These are phyloP conservation scores for Harpagifer antarcticus DNA, from an alignment of 2,797 vertebrate species.

Conservation along the genomic window DNA sequence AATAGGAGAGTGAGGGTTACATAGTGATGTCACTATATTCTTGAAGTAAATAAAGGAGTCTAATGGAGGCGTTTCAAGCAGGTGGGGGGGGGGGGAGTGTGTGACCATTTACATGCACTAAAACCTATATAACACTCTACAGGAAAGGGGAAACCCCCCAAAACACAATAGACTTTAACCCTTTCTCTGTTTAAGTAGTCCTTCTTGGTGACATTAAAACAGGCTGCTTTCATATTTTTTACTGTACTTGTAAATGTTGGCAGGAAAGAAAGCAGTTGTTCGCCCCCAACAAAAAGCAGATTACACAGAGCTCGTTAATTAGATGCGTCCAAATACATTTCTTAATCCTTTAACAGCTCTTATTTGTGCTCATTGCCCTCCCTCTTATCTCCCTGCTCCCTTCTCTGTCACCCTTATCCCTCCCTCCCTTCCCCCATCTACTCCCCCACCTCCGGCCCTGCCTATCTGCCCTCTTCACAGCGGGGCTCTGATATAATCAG, in stretches of 20 bases:
- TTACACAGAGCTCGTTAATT: conserved; percentile 70
- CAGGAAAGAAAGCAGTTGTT: conserved; percentile 13
- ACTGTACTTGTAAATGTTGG: background rate
- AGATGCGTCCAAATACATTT: conserved; percentile 73
- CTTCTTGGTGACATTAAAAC: background rate
- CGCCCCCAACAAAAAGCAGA: conserved; percentile 51
- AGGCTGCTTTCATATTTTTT: background rate
- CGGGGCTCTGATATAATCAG: conserved; percentile 78
- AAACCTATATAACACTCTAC: too few species aligned
- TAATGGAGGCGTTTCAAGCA: too few species aligned
- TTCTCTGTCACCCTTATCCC: conserved; percentile 54
- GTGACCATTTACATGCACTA: too few species aligned
- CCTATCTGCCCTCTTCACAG: conserved; percentile 68
- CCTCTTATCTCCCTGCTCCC: conserved; percentile 38
- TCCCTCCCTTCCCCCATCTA: conserved; percentile 43
- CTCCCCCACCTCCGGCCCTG: conserved; percentile 37
- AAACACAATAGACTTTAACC: too few species aligned
- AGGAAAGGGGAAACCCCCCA: too few species aligned
- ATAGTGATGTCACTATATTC: too few species aligned
- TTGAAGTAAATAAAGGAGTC: too few species aligned
- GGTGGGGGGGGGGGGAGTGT: too few species aligned
- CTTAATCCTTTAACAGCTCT: conserved; percentile 82
- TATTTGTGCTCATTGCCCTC: conserved; percentile 58
- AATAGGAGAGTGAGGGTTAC: too few species aligned
- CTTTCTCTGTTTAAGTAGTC: background rate